Evolutionary conservation across 2,113 vertebrate species (phyloP), one percentile per base, ranked within the genome.

Genomic region (Hiodon alosoides): DNA sequence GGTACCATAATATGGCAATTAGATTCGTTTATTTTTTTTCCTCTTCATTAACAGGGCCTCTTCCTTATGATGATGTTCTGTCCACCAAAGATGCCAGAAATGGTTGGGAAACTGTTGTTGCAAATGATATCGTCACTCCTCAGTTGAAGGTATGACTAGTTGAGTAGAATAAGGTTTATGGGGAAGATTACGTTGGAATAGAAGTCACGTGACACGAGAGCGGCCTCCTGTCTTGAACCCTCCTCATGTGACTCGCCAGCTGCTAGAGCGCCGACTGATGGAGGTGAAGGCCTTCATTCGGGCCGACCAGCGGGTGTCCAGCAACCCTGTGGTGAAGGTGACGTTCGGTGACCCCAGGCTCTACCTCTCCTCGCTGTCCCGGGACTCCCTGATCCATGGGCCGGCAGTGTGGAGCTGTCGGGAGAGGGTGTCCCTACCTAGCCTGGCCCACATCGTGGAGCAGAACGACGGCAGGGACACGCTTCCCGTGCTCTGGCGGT

Each of bases 381-480:
- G 5, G 76, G 74, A 81, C 53, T 91, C 87, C 61, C 76, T 84
- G 48, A 79, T 97, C 7, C 93, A 96, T 10, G 81, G 90, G 51
- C 94, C 94, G 2, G 87, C 86, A 4, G 90, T 96, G 74, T 97
- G 95, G 96, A 95, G 86, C 89, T 95, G 93, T 88, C 87, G 91
- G 13, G 92, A 89, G 82, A 91, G 90, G 62, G 80, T 95, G 31
- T 95, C 94, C 0, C 81, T 95, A 16, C 84, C 91, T 77, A 88
- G 92, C 82, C 87, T 98, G 73, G 81, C 86, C 3, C 93, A 95
- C 5, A 74, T 96, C 0, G 86, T 97, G 54, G 93, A 94, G 86
- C 94, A 95, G 64, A 92, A 92, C 72, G 89, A 91, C 0, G 93
- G 90, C 75, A 90, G 83, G 73, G 94, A 96, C 48, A 17, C 51